These are phyloP conservation scores for Bubo scandiacus DNA, from an alignment of 2,113 vertebrate genomes.

Conservation along the genomic window DNA sequence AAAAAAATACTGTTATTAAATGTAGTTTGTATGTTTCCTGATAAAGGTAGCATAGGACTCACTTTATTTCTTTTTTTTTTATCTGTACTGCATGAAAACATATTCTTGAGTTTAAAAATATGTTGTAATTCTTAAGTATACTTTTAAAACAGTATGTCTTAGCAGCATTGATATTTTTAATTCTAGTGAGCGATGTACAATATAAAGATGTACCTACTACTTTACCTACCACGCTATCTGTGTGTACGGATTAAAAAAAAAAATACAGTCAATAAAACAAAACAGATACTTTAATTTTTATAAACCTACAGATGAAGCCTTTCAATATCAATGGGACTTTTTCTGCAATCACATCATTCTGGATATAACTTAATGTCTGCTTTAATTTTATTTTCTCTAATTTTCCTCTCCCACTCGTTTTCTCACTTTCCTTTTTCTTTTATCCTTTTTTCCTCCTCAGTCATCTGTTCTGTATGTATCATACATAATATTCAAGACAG, in stretches of 20 bases:
- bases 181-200: not conserved
- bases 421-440: not conserved
- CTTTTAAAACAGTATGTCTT: not conserved
- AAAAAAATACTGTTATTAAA: not conserved
- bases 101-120: not conserved
- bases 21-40: not conserved
- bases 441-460: not conserved
- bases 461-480: not conserved
- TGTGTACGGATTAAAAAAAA: not conserved
- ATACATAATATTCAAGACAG: not conserved
- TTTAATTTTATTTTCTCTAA: not conserved
- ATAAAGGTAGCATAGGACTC: not conserved
- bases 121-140: not conserved
- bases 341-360: not conserved
- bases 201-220: not conserved
- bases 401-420: not conserved
- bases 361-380: not conserved
- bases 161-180: not conserved
- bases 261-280: not conserved
- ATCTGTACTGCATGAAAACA: not conserved
- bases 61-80: not conserved
- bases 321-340: not conserved
- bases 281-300: not conserved
- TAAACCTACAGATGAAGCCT: not conserved
- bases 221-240: not conserved